These are phyloP conservation scores for Hydroisotoma schaefferi DNA, from an alignment of 2,888 invertebrate species.

Conservation along the genomic window DNA sequence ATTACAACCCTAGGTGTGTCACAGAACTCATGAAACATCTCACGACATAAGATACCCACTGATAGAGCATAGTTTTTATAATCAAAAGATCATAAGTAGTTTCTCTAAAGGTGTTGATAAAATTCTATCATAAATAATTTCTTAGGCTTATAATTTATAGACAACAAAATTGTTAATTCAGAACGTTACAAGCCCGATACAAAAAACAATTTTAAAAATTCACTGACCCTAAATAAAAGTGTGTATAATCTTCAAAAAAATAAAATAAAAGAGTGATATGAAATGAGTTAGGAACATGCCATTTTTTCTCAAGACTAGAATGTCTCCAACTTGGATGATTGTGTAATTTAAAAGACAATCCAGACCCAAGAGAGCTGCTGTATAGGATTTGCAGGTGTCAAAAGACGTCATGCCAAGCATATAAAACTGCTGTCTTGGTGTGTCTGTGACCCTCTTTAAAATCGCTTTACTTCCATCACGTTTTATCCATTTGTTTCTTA, in stretches of 20 bases:
- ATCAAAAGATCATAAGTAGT: no score
- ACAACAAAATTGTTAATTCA: no score
- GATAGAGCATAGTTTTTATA: background rate
- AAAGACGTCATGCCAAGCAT: conserved; percentile 23
- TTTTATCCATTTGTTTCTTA: conserved; percentile 12
- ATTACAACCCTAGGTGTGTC: background rate
- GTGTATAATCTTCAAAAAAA: no score
- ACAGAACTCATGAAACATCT: conserved; percentile 5
- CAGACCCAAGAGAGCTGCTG: conserved; percentile 6
- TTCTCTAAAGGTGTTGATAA: background rate
- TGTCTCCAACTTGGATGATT: background rate
- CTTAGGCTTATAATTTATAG: no score
- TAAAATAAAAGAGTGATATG: no score
- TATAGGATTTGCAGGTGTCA: conserved; percentile 22
- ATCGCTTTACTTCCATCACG: conserved; percentile 5
- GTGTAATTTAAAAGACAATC: background rate
- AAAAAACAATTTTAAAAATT: no score
- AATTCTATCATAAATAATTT: no score
- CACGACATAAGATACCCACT: conserved; percentile 15
- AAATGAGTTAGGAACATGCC: conserved; percentile 19
- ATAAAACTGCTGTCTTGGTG: conserved; percentile 18
- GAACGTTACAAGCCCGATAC: no score
- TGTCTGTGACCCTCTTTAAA: conserved; percentile 6
- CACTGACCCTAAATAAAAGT: no score
- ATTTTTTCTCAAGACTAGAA: conserved; percentile 14